Conservation (phyloP, 2,113 vertebrate genomes). For the Anser brachyrhynchus region DNA sequence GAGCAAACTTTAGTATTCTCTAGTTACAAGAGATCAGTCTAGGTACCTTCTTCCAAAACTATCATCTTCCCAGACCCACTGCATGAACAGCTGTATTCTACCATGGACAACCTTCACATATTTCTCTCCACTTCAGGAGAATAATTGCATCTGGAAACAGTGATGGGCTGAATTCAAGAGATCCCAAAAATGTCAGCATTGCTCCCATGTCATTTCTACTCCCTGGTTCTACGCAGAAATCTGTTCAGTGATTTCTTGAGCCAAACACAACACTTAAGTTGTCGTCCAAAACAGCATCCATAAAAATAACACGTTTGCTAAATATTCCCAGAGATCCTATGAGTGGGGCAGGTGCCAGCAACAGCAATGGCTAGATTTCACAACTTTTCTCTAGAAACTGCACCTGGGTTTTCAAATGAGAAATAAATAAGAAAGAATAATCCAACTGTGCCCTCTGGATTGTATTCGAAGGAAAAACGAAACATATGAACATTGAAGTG, state of each 20-base stretch:
- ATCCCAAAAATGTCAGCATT: neutral
- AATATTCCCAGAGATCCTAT: neutral
- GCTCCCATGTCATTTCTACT: neutral
- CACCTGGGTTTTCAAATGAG: conserved; percentile 8
- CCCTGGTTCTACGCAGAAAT: neutral
- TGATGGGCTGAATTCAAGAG: neutral
- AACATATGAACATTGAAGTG: neutral
- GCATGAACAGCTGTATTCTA: neutral
- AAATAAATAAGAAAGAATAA: neutral
- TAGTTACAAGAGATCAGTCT: neutral
- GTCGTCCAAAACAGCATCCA: neutral
- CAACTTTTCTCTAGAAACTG: neutral
- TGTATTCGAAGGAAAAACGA: neutral
- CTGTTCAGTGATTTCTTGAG: neutral
- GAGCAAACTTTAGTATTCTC: neutral
- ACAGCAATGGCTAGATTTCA: neutral
- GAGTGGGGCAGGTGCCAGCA: neutral
- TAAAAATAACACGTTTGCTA: neutral
- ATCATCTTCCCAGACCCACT: neutral
- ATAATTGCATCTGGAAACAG: neutral
- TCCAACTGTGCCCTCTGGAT: neutral
- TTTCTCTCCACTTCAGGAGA: neutral
- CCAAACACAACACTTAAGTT: neutral
- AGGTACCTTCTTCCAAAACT: neutral
- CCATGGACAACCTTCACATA: neutral